A percentile compares a stretch with the other conserved stretches of the same genome.
phyloP scores from a whole-genome alignment of 2,888 invertebrate species.

The Tetranychus piercei region DNA sequence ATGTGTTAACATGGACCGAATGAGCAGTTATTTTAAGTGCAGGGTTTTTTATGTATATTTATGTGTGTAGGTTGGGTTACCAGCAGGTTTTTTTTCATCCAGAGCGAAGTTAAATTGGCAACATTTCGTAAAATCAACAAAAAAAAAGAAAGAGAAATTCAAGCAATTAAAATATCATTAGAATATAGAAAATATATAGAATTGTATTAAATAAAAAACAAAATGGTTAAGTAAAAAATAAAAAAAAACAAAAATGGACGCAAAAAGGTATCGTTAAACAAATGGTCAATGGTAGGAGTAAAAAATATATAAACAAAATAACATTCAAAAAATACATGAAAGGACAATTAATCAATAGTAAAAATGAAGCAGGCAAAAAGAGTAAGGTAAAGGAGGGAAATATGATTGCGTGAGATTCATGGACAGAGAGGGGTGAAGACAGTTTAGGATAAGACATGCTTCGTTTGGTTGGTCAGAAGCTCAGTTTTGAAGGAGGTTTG shows the following conservation, averaged over 20 bases:
- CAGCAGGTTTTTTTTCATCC: neutral
- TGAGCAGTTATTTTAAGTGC: conserved; percentile 11
- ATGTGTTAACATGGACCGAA: neutral
- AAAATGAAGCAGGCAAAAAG: neutral
- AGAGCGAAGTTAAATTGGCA: neutral
- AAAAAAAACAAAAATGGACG: neutral
- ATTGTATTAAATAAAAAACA: neutral
- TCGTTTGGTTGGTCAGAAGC: neutral
- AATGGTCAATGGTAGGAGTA: neutral
- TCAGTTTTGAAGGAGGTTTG: neutral
- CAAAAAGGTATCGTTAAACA: neutral
- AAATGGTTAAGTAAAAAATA: neutral
- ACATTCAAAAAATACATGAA: neutral
- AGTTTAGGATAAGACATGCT: neutral
- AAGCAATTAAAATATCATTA: neutral
- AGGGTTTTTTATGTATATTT: conserved; percentile 8
- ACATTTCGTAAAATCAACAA: conserved; percentile 6
- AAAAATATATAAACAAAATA: neutral
- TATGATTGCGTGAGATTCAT: neutral
- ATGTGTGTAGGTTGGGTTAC: conserved; percentile 4
- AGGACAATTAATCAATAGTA: neutral
- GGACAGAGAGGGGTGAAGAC: neutral
- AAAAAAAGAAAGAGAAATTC: conserved; percentile 3
- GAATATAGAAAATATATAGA: neutral
- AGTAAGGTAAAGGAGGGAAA: neutral